Conservation (phyloP, 2,888 invertebrate genomes). For the Leucoma salicis region DNA sequence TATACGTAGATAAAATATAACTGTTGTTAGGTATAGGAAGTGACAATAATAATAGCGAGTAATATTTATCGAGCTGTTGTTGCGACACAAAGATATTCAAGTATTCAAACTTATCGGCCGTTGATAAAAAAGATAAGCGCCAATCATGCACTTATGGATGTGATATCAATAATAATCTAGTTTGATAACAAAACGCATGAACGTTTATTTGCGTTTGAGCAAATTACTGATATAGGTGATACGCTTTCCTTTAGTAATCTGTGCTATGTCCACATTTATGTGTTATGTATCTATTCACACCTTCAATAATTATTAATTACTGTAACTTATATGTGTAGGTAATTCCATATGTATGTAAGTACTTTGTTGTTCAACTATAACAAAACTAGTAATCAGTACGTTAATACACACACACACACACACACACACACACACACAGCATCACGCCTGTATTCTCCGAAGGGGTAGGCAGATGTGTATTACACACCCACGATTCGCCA, state of each 20-base stretch:
- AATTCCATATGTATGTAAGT: no score
- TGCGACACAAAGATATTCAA: slow-evolving; percentile 32
- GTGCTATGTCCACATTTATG: no score
- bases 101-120: slow-evolving; percentile 16
- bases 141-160: slow-evolving; percentile 28
- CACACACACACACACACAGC: no score
- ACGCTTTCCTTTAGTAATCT: slow-evolving; percentile 10
- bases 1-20: slow-evolving; percentile 30
- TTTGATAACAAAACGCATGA: slow-evolving; percentile 36
- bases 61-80: slow-evolving; percentile 21
- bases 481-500: no score
- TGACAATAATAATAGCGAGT: neutral
- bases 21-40: slow-evolving; percentile 26
- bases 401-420: no score
- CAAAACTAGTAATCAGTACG: no score
- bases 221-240: slow-evolving; percentile 34
- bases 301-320: neutral
- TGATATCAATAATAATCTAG: slow-evolving; percentile 37
- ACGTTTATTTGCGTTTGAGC: slow-evolving; percentile 32
- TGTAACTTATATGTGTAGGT: no score
- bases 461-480: no score
- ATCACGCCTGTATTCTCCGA: no score
- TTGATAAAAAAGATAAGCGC: slow-evolving; percentile 29
- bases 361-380: no score
- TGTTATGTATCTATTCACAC: neutral